Evolutionary conservation across 2,888 invertebrate genomes (phyloP).

Genomic region (Eilema sororculum): DNA sequence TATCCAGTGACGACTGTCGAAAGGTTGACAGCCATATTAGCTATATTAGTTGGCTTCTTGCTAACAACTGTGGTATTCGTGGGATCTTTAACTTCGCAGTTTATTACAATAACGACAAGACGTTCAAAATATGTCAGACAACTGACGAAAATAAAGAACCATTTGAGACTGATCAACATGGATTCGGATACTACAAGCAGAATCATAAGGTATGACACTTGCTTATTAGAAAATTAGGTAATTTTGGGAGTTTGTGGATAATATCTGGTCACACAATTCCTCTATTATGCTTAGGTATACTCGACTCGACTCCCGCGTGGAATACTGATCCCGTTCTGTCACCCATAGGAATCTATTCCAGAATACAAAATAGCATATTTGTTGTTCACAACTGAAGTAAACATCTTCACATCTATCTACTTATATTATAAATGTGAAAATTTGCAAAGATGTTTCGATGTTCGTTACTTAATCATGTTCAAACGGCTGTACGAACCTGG

Average conservation of each 20-base stretch:
- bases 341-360: no score
- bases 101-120: constrained; percentile 81
- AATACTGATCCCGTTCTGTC: no score
- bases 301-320: no score
- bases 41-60: constrained; percentile 78
- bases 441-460: no score
- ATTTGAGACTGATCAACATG: constrained; percentile 78
- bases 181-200: constrained; percentile 72
- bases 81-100: constrained; percentile 82
- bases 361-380: no score
- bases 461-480: no score
- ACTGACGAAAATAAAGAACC: constrained; percentile 77
- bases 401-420: no score
- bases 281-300: no score
- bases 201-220: constrained; percentile 70
- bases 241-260: background rate
- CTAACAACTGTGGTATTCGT: constrained; percentile 83
- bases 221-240: background rate
- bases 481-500: no score
- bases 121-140: constrained; percentile 79
- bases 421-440: no score
- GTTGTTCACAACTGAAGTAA: no score
- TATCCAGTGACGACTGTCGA: constrained; percentile 79
- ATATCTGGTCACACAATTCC: background rate
- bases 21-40: constrained; percentile 72